phyloP scores from a whole-genome alignment of 2,797 vertebrate genomes.

The Sarcoramphus papa region DNA sequence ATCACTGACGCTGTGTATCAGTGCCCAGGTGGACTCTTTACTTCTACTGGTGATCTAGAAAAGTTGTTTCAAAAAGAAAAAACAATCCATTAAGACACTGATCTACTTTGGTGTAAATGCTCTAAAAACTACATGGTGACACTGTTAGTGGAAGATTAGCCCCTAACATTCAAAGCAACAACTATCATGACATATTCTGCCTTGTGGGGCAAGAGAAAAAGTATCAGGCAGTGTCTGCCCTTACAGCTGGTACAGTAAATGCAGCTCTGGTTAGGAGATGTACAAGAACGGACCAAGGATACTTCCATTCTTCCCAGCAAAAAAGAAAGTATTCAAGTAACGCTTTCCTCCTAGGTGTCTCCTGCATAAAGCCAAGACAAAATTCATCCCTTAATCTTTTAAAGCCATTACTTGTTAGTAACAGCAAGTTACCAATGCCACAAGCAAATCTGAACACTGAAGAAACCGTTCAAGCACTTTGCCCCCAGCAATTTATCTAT shows the following conservation, averaged over 20 bases:
- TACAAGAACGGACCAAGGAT: rapidly evolving
- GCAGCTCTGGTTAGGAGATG: background rate
- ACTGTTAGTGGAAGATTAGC: background rate
- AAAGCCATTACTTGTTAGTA: background rate
- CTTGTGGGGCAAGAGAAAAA: background rate
- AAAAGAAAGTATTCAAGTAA: background rate
- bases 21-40: constrained; percentile 83
- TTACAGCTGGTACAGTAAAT: background rate
- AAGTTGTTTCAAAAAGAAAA: background rate
- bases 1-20: constrained; percentile 87
- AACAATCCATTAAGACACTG: background rate
- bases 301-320: background rate
- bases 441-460: background rate
- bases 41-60: constrained; percentile 89
- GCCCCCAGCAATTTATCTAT: background rate
- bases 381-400: background rate
- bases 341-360: background rate
- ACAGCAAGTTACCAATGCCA: background rate
- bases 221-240: background rate
- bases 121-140: background rate
- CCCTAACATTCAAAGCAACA: background rate
- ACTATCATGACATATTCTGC: rapidly evolving
- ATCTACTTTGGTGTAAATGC: background rate
- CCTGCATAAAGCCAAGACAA: background rate
- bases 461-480: background rate